phyloP scores from a whole-genome alignment of 2,888 invertebrate genomes.

The Eristalis intricaria region DNA sequence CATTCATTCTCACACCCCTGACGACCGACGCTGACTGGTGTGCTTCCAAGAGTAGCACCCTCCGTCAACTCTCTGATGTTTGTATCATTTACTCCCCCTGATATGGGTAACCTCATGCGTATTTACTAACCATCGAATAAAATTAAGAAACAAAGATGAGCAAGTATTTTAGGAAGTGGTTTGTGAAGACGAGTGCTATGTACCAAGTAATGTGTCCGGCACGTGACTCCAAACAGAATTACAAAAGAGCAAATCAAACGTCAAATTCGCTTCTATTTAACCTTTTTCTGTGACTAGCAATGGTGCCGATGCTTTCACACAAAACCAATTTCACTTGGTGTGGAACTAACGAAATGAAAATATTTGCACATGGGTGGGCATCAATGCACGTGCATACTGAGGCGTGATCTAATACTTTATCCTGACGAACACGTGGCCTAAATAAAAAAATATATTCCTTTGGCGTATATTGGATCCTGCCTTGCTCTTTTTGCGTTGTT shows the following conservation, averaged over 20 bases:
- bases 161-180: slow-evolving; percentile 67
- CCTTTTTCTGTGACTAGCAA: slow-evolving; percentile 49
- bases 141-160: slow-evolving; percentile 71
- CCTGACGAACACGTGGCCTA: slow-evolving; percentile 59
- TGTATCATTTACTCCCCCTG: slow-evolving; percentile 64
- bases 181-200: slow-evolving; percentile 62
- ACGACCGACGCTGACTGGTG: slow-evolving; percentile 26
- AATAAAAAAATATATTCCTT: slow-evolving; percentile 36
- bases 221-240: slow-evolving; percentile 69
- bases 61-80: slow-evolving; percentile 36
- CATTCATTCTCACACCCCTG: slow-evolving; percentile 58
- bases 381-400: slow-evolving; percentile 66
- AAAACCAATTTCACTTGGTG: slow-evolving; percentile 59
- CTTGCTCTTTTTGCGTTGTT: slow-evolving; percentile 57
- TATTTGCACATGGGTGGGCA: slow-evolving; percentile 76
- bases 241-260: slow-evolving; percentile 73
- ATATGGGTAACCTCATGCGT: slow-evolving; percentile 67
- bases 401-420: slow-evolving; percentile 69
- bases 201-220: slow-evolving; percentile 66
- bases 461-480: slow-evolving; percentile 18
- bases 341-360: slow-evolving; percentile 75
- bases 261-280: slow-evolving; percentile 78
- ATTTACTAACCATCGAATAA: slow-evolving; percentile 70
- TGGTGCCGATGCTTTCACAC: slow-evolving; percentile 28
- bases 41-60: slow-evolving; percentile 35